Percentiles rank a stretch among this genome's conserved stretches.
Evolutionary conservation across 2,888 invertebrate genomes (phyloP).

Genomic region (Sicus ferrugineus): DNA sequence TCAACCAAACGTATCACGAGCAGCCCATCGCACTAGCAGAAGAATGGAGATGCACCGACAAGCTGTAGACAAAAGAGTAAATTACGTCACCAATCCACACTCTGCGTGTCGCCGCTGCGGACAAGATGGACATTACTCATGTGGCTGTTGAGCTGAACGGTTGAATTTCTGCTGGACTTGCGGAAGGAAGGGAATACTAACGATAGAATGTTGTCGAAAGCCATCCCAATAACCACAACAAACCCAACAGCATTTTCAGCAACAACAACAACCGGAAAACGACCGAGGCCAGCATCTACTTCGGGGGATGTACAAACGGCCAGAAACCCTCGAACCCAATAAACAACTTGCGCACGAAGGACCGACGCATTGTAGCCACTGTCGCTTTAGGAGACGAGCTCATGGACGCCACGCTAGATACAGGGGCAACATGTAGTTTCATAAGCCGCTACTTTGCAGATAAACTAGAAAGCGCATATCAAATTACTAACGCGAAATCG

Average conservation of each 20-base stretch:
- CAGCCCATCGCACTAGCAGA: not conserved
- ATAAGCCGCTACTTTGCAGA: not conserved
- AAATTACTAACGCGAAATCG: not conserved
- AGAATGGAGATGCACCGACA: not conserved
- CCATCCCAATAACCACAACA: not conserved
- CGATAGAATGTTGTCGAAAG: not conserved
- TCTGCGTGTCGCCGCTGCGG: conserved; percentile 9
- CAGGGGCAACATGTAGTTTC: not conserved
- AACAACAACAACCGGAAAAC: conserved; percentile 2
- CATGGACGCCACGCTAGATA: conserved; percentile 3
- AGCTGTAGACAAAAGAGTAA: not conserved
- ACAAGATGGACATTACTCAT: not conserved
- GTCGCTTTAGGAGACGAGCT: not conserved
- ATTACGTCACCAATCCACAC: not conserved
- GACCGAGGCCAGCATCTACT: not conserved
- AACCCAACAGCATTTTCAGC: not conserved
- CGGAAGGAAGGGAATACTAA: not conserved
- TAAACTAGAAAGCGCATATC: not conserved
- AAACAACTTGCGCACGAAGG: not conserved
- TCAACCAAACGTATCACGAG: not conserved
- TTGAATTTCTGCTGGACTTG: conserved; percentile 1
- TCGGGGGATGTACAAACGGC: not conserved
- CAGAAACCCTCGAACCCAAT: conserved; percentile 3
- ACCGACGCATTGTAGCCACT: conserved; percentile 1
- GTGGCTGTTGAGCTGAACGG: not conserved